phyloP scores from a whole-genome alignment of 2,888 invertebrate genomes.

The Halocaridina rubra region DNA sequence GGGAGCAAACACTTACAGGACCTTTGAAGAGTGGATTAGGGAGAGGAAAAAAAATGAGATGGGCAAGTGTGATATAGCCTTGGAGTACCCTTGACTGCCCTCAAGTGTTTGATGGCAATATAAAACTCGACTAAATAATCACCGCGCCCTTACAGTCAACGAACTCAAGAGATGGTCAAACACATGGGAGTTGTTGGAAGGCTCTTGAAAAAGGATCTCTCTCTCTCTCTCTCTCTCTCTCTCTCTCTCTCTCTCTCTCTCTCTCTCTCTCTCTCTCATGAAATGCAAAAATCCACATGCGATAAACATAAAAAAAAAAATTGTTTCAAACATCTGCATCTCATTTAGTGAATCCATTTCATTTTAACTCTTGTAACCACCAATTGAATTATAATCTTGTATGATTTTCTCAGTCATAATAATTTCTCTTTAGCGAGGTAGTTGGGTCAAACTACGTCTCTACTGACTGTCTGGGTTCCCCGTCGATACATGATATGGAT shows the following conservation, averaged over 20 bases:
- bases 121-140: slow-evolving; percentile 56
- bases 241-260: not conserved
- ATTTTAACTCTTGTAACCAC: too few relatives aligned
- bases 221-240: not conserved
- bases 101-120: slow-evolving; percentile 56
- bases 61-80: slow-evolving; percentile 39
- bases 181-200: slow-evolving; percentile 13
- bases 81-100: slow-evolving; percentile 56
- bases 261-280: too few relatives aligned
- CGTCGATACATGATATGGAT: slow-evolving; percentile 50
- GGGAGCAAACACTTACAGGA: too few relatives aligned
- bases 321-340: not conserved
- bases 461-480: too few relatives aligned
- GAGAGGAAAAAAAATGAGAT: not conserved
- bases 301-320: too few relatives aligned
- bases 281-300: too few relatives aligned
- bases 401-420: too few relatives aligned
- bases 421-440: slow-evolving; percentile 17
- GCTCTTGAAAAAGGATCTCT: too few relatives aligned
- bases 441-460: too few relatives aligned
- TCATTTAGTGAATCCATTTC: too few relatives aligned
- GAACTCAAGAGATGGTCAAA: slow-evolving; percentile 49
- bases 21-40: not conserved
- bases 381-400: too few relatives aligned
- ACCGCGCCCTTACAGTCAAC: slow-evolving; percentile 56